Evolutionary conservation across 2,797 vertebrate genomes (phyloP).

Genomic region (Semotilus atromaculatus): DNA sequence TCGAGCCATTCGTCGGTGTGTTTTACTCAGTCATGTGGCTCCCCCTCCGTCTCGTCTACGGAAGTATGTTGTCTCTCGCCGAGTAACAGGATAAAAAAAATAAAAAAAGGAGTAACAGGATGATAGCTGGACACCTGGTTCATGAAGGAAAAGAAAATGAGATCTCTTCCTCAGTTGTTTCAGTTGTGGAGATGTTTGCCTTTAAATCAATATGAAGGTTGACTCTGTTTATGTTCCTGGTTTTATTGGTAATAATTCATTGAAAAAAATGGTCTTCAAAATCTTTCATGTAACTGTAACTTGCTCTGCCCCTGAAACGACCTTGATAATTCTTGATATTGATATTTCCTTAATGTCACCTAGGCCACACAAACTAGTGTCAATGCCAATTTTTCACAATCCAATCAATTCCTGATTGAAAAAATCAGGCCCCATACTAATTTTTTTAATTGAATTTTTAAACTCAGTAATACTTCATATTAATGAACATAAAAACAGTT

Average conservation of each 20-base stretch:
- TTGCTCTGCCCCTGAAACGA: not conserved
- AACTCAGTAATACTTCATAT: not conserved
- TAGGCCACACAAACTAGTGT: not conserved
- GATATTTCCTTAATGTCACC: too few species aligned
- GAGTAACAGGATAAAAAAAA: slow-evolving; percentile 71
- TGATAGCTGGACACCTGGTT: slow-evolving; percentile 22
- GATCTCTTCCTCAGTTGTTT: not conserved
- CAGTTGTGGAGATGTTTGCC: not conserved
- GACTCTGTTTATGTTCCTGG: not conserved
- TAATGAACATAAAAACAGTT: not conserved
- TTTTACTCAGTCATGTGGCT: slow-evolving; percentile 68
- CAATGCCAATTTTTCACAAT: not conserved
- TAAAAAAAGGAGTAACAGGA: slow-evolving; percentile 70
- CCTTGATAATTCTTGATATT: too few species aligned
- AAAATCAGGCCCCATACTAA: not conserved
- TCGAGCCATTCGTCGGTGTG: slow-evolving; percentile 73
- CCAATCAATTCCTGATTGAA: not conserved
- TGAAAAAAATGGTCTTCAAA: not conserved
- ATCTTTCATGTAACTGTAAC: not conserved
- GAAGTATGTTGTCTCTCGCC: slow-evolving; percentile 66
- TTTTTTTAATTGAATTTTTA: too few species aligned
- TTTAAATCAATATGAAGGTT: not conserved
- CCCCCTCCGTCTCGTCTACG: not conserved
- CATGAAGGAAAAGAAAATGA: too few species aligned
- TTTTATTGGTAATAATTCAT: not conserved